These are phyloP conservation scores for Prosapia bicincta DNA, from an alignment of 2,888 invertebrate species.

Conservation along the genomic window DNA sequence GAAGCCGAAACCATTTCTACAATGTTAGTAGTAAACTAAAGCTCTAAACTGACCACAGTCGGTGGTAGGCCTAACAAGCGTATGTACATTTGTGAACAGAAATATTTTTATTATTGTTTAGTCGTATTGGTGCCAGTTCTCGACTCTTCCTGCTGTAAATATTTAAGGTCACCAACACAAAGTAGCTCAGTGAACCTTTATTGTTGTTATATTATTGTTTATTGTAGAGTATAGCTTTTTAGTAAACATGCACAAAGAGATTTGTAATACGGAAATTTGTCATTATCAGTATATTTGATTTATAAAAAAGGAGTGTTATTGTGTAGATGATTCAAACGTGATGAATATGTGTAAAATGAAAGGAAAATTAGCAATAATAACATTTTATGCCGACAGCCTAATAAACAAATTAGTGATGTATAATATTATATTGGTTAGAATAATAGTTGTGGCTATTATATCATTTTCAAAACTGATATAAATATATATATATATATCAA, in stretches of 20 bases:
- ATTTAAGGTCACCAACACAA: background rate
- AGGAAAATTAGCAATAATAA: constrained; percentile 36
- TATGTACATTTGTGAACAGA: background rate
- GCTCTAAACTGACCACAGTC: too few species aligned
- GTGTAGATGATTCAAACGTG: constrained; percentile 5
- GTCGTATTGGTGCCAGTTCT: background rate
- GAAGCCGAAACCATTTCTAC: too few species aligned
- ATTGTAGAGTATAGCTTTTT: constrained; percentile 23
- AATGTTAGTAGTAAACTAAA: too few species aligned
- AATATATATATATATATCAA: constrained; percentile 36
- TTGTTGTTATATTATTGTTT: constrained; percentile 21
- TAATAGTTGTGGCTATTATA: constrained; percentile 36
- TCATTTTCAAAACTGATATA: constrained; percentile 36
- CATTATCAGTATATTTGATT: background rate
- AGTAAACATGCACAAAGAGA: constrained; percentile 24
- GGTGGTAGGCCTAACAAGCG: background rate
- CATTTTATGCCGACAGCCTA: constrained; percentile 37
- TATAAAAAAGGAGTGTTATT: background rate
- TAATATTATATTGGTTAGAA: constrained; percentile 35
- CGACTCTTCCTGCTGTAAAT: background rate
- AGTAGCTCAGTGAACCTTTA: constrained; percentile 1
- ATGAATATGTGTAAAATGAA: constrained; percentile 5
- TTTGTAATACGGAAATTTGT: constrained; percentile 12
- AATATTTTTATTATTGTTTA: background rate
- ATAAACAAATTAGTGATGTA: constrained; percentile 35